Evolutionary conservation across 2,113 vertebrate genomes (phyloP).

Genomic region (Platichthys stellatus): DNA sequence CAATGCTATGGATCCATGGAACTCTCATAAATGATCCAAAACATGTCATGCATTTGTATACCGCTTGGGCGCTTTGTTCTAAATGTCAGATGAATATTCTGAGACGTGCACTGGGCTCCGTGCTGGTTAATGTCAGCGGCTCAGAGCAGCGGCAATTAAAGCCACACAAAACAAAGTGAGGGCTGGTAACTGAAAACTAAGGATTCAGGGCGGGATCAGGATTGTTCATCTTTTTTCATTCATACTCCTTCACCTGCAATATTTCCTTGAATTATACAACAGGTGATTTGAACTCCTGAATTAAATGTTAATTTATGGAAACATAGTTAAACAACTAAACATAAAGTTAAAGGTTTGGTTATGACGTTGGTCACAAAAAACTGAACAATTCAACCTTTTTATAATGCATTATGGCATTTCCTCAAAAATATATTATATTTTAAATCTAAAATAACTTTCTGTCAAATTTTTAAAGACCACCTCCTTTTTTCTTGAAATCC

Average conservation of each 20-base stretch:
- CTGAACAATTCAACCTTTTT: background rate
- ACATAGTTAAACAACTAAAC: no score
- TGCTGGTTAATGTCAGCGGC: constrained; percentile 37
- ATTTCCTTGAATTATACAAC: background rate
- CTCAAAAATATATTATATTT: background rate
- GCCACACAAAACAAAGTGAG: background rate
- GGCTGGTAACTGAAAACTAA: background rate
- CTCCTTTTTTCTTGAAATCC: no score
- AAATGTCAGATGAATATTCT: constrained; percentile 53
- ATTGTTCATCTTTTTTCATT: constrained; percentile 8
- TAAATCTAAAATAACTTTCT: no score
- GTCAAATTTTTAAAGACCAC: no score
- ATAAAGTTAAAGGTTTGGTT: background rate
- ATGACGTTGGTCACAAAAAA: background rate
- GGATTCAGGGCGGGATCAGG: constrained; percentile 1
- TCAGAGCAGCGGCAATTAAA: constrained; percentile 9
- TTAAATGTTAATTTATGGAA: no score
- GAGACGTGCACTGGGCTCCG: constrained; percentile 14
- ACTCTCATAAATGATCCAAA: constrained; percentile 49
- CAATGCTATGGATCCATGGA: constrained; percentile 42
- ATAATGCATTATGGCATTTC: background rate
- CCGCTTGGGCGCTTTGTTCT: constrained; percentile 3
- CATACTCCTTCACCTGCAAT: background rate
- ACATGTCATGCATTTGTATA: constrained; percentile 30
- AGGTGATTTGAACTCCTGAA: background rate